Conservation (phyloP, 2,797 vertebrate species). For the Myripristis murdjan region DNA sequence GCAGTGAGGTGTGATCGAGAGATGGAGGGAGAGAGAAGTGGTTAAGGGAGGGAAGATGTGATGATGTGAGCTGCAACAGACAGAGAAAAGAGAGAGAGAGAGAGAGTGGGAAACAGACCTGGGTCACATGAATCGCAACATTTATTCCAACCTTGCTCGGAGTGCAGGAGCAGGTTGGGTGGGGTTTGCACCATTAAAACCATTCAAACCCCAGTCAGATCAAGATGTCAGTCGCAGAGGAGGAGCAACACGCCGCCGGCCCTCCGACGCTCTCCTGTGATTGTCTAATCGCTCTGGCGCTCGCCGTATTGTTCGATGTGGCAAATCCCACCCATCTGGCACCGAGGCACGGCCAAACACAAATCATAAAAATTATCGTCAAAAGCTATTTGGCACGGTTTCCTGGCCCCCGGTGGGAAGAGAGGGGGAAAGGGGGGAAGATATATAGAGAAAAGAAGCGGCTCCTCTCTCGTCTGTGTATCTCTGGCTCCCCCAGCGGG, state of each 20-base stretch:
- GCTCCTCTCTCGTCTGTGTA: slow-evolving; percentile 39
- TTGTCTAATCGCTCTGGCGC: slow-evolving; percentile 75
- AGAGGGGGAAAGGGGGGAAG: slow-evolving; percentile 33
- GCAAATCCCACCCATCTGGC: slow-evolving; percentile 79
- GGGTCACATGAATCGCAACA: slow-evolving; percentile 43
- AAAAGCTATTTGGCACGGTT: slow-evolving; percentile 59
- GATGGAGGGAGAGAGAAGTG: slow-evolving; percentile 8
- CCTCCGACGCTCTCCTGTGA: slow-evolving; percentile 65
- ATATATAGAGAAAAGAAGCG: slow-evolving; percentile 46
- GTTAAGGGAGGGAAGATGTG: slow-evolving; percentile 1
- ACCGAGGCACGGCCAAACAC: slow-evolving; percentile 60
- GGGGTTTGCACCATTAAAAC: slow-evolving; percentile 51
- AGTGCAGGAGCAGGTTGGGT: slow-evolving; percentile 55
- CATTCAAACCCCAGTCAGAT: slow-evolving; percentile 57
- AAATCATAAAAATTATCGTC: slow-evolving; percentile 76
- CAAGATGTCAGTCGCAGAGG: slow-evolving; percentile 56
- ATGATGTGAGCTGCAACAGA: slow-evolving; percentile 46
- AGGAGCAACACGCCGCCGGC: slow-evolving; percentile 71
- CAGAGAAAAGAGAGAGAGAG: too few species aligned
- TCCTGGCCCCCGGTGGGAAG: slow-evolving; percentile 47
- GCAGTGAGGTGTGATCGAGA: slow-evolving; percentile 24
- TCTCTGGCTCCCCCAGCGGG: slow-evolving; percentile 79
- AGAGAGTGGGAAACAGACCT: slow-evolving; percentile 23
- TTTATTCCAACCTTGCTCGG: slow-evolving; percentile 56
- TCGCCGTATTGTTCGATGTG: slow-evolving; percentile 68